phyloP scores from a whole-genome alignment of 2,888 invertebrate species.

The Conus canariensis region DNA sequence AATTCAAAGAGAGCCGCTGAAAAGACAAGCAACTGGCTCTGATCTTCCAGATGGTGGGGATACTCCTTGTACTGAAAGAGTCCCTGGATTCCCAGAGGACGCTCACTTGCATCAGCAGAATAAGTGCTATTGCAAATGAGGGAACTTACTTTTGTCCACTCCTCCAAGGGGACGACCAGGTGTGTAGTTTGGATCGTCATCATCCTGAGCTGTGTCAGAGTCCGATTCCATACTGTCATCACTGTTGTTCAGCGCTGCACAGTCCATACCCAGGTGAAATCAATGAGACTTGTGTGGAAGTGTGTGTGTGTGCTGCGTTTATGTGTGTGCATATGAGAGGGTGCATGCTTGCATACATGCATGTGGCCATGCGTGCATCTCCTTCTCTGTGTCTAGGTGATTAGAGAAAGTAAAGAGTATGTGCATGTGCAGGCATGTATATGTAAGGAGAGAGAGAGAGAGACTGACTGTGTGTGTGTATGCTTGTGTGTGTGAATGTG shows the following conservation, averaged over 20 bases:
- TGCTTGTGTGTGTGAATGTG: no score
- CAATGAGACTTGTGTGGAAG: no score
- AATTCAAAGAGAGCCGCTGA: no score
- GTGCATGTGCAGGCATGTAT: background rate
- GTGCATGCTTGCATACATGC: background rate
- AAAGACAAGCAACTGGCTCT: no score
- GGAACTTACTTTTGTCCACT: background rate
- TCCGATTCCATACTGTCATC: constrained; percentile 33
- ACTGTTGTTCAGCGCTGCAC: constrained; percentile 31
- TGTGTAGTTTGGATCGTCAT: constrained; percentile 35
- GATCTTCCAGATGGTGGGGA: no score
- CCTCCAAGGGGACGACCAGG: constrained; percentile 21
- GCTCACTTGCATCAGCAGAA: no score
- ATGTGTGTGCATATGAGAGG: background rate
- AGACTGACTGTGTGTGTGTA: background rate
- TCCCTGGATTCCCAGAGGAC: no score
- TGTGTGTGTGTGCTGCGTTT: background rate
- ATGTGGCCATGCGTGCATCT: background rate
- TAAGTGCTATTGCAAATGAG: no score
- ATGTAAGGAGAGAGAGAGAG: background rate
- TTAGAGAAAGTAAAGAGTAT: no score
- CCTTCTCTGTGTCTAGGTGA: background rate
- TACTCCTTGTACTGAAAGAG: no score
- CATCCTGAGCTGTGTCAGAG: constrained; percentile 24
- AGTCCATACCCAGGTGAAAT: no score